Percentiles rank a stretch among this genome's conserved stretches.
Conservation (phyloP, 2,797 vertebrate species). For the Hippocampus kuda region DNA sequence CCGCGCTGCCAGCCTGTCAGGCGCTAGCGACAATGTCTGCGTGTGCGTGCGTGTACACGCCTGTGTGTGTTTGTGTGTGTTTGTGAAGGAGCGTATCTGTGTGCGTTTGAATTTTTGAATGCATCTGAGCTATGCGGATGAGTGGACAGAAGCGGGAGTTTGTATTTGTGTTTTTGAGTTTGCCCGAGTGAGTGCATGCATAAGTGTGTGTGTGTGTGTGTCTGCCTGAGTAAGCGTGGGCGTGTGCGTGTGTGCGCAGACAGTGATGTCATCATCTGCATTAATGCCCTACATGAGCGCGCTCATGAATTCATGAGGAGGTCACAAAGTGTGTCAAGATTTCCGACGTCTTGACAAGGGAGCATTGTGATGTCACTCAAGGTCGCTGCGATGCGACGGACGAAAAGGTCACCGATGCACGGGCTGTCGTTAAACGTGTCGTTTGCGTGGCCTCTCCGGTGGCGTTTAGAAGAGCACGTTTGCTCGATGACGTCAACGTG, state of each 20-base stretch:
- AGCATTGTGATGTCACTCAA: neutral
- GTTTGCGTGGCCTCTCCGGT: too few species aligned
- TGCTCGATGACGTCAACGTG: too few species aligned
- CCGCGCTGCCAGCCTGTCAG: neutral
- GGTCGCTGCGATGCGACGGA: neutral
- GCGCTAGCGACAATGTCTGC: neutral
- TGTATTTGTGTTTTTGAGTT: neutral
- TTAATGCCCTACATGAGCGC: neutral
- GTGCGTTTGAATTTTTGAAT: too few species aligned
- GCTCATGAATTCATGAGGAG: neutral
- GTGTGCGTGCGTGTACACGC: neutral
- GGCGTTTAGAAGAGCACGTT: too few species aligned
- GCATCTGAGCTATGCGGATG: too few species aligned
- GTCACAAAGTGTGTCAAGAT: neutral
- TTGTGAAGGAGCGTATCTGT: too few species aligned
- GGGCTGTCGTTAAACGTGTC: too few species aligned
- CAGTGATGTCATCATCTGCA: neutral
- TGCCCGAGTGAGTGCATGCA: neutral
- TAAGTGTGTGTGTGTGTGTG: neutral
- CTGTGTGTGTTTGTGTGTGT: neutral
- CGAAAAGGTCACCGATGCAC: neutral
- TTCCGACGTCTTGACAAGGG: neutral
- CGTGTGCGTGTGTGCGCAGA: neutral
- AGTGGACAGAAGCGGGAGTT: too few species aligned
- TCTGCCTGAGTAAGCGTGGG: neutral